Conservation (phyloP, 2,888 invertebrate genomes). For the Pristionchus japonicus region DNA sequence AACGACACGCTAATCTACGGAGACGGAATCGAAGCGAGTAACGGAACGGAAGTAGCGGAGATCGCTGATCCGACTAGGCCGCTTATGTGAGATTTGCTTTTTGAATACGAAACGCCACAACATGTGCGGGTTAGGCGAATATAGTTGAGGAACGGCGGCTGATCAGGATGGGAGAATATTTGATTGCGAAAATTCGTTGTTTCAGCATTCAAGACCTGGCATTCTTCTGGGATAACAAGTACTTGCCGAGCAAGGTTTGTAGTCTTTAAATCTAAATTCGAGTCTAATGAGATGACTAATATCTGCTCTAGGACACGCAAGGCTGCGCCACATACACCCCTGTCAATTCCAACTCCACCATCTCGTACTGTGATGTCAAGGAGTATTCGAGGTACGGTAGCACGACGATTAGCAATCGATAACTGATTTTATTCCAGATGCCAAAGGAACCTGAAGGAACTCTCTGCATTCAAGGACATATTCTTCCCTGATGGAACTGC, state of each 20-base stretch:
- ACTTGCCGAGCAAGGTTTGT: background rate
- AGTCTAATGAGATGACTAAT: too few relatives aligned
- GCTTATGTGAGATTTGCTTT: background rate
- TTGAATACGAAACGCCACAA: background rate
- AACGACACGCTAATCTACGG: background rate
- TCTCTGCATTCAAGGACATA: background rate
- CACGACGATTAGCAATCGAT: background rate
- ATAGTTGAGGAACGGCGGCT: background rate
- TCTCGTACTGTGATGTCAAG: background rate
- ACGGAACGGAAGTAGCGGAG: background rate
- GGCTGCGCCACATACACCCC: background rate
- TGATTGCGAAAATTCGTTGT: background rate
- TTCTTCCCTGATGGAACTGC: background rate
- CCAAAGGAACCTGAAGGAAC: background rate
- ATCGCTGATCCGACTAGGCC: background rate
- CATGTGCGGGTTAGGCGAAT: too few relatives aligned
- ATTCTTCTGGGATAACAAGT: background rate
- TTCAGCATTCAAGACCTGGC: slow-evolving; percentile 28
- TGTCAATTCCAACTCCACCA: background rate
- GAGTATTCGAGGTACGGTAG: background rate
- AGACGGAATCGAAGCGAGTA: background rate
- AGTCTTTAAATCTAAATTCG: too few relatives aligned
- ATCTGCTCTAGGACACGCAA: background rate
- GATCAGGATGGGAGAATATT: background rate
- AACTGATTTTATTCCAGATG: background rate